These are phyloP conservation scores for Otus scops DNA, from an alignment of 2,797 vertebrate species.

Conservation along the genomic window DNA sequence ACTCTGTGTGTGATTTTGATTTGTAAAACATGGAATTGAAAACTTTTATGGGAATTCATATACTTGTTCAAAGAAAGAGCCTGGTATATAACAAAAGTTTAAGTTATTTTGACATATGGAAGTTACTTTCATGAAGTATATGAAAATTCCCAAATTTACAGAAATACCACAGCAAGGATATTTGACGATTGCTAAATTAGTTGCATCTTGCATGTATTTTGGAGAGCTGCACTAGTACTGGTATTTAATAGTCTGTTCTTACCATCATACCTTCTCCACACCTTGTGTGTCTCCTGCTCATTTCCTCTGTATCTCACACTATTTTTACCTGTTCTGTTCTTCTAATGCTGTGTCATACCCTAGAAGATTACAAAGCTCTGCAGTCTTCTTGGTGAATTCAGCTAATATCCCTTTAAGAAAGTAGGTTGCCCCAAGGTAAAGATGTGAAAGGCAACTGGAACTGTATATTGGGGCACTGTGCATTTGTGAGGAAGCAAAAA, in stretches of 20 bases:
- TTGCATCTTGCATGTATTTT: background rate
- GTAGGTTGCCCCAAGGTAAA: background rate
- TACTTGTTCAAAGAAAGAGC: background rate
- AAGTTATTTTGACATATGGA: background rate
- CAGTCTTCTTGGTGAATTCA: background rate
- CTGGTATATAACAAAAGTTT: background rate
- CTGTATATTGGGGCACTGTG: background rate
- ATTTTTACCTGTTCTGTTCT: background rate
- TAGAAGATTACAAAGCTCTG: background rate
- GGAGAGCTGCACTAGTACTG: background rate
- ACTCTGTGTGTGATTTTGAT: rapidly evolving
- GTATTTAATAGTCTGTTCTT: background rate
- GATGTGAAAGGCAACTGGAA: background rate
- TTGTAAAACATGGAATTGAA: background rate
- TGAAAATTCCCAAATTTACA: background rate
- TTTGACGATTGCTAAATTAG: background rate
- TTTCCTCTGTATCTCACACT: background rate
- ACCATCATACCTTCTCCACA: background rate
- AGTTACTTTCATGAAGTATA: background rate
- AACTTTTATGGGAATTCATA: background rate
- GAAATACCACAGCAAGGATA: background rate
- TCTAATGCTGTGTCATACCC: background rate
- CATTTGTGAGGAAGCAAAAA: background rate
- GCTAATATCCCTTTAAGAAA: background rate
- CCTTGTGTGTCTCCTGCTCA: background rate